Evolutionary conservation across 2,888 invertebrate genomes (phyloP).

Genomic region (Megalurothrips usitatus): DNA sequence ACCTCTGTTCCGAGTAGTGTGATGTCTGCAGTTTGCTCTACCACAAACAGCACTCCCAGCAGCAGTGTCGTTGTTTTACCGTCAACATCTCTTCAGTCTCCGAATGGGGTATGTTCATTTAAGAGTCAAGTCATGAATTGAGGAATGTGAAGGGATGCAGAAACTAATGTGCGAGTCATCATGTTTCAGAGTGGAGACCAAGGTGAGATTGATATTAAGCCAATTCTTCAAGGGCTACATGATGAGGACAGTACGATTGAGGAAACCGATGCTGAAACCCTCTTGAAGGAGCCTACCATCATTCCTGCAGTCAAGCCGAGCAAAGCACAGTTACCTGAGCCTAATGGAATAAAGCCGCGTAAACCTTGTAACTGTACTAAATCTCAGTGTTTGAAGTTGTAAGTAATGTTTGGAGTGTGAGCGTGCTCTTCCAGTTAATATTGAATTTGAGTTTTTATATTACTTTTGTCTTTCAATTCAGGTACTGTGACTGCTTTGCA

Average conservation of each 20-base stretch:
- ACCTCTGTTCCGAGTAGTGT: constrained; percentile 10
- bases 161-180: too few relatives aligned
- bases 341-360: constrained; percentile 61
- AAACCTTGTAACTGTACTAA: constrained; percentile 99
- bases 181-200: neutral
- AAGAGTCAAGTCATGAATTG: neutral
- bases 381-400: constrained; percentile 95
- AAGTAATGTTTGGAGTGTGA: constrained; percentile 44
- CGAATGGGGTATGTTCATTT: neutral
- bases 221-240: neutral
- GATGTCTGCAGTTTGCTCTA: constrained; percentile 25
- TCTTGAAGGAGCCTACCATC: too few relatives aligned
- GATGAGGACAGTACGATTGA: neutral
- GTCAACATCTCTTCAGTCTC: constrained; percentile 53
- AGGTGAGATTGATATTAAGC: neutral
- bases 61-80: constrained; percentile 55
- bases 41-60: constrained; percentile 25
- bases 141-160: neutral
- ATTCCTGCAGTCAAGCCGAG: constrained; percentile 2
- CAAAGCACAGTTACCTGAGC: constrained; percentile 42
- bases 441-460: constrained; percentile 29
- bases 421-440: constrained; percentile 19
- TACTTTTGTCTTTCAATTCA: constrained; percentile 41
- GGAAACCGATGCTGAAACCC: neutral
- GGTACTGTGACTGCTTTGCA: constrained; percentile 97